phyloP scores from a whole-genome alignment of 2,113 vertebrate species.

The Strix uralensis region DNA sequence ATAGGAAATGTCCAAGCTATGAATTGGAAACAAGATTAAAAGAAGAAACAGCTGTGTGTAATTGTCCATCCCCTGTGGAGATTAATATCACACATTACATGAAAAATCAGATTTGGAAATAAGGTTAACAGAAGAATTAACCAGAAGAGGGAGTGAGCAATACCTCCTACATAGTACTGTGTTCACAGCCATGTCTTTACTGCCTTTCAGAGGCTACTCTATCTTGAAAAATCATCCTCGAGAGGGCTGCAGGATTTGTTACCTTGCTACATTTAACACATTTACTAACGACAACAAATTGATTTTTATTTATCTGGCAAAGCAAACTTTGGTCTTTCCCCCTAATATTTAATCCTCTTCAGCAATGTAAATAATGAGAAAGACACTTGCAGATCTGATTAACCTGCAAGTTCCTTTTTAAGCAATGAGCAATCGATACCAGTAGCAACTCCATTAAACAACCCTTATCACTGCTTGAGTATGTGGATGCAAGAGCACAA shows the following conservation, averaged over 20 bases:
- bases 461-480: neutral
- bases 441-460: slow-evolving; percentile 34
- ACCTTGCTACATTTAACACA: neutral
- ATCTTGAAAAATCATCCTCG: slow-evolving; percentile 12
- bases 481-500: neutral
- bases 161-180: neutral
- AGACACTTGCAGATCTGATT: slow-evolving; percentile 53
- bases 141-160: slow-evolving; percentile 5
- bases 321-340: slow-evolving; percentile 9
- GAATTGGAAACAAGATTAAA: slow-evolving; percentile 45
- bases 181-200: neutral
- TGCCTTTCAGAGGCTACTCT: neutral
- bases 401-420: slow-evolving; percentile 60
- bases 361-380: slow-evolving; percentile 59
- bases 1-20: slow-evolving; percentile 18
- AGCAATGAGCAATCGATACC: slow-evolving; percentile 29
- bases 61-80: slow-evolving; percentile 45
- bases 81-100: slow-evolving; percentile 36
- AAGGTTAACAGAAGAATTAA: slow-evolving; percentile 61
- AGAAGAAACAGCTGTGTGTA: slow-evolving; percentile 38
- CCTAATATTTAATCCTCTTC: slow-evolving; percentile 58
- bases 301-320: slow-evolving; percentile 57
- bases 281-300: slow-evolving; percentile 32
- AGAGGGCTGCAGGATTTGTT: slow-evolving; percentile 20
- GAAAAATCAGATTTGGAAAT: slow-evolving; percentile 60